These are phyloP conservation scores for Acrocephalus scirpaceus DNA, from an alignment of 2,797 vertebrate species.

Conservation along the genomic window DNA sequence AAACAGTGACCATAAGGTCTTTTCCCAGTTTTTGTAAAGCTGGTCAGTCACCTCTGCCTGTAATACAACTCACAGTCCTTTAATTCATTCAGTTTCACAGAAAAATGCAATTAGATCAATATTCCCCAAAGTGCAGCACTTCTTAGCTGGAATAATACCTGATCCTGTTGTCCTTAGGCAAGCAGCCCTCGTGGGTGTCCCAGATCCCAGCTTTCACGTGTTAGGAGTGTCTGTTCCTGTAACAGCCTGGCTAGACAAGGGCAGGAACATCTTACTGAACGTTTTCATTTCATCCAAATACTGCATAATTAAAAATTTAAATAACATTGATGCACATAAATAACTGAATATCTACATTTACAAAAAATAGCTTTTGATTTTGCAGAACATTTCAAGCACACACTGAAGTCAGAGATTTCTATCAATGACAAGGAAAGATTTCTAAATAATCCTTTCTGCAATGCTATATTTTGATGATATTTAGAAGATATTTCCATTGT, in stretches of 20 bases:
- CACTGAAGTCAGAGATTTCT: background rate
- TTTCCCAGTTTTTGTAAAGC: background rate
- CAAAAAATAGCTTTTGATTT: background rate
- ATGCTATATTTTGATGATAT: background rate
- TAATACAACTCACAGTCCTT: background rate
- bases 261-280: background rate
- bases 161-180: background rate
- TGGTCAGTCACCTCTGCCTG: background rate
- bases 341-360: background rate
- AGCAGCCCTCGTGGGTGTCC: background rate
- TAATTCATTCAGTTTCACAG: background rate
- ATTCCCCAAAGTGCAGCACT: background rate
- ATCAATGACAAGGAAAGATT: background rate
- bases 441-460: background rate
- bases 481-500: background rate
- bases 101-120: background rate
- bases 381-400: background rate
- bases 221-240: background rate
- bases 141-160: background rate
- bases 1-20: background rate
- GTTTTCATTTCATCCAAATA: background rate
- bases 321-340: background rate
- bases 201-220: background rate
- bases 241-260: background rate
- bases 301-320: accelerated